These are phyloP conservation scores for Grallaria varia DNA, from an alignment of 2,113 vertebrate genomes.

Conservation along the genomic window DNA sequence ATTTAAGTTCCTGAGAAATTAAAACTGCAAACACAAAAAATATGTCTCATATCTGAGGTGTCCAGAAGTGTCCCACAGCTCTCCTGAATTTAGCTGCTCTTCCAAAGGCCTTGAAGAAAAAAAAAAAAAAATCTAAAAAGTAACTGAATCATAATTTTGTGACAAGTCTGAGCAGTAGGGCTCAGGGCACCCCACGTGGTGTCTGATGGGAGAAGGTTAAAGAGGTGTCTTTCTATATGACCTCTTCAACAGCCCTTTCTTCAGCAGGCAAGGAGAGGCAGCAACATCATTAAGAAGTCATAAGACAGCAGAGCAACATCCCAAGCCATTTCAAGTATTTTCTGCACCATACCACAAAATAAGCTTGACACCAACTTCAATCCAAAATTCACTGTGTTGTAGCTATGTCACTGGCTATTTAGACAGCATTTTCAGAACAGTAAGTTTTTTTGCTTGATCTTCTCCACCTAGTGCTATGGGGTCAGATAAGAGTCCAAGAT, in stretches of 20 bases:
- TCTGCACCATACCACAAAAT: neutral
- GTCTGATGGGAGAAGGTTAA: neutral
- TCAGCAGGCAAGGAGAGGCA: neutral
- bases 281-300: accelerated
- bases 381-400: neutral
- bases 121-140: neutral
- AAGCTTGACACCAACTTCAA: neutral
- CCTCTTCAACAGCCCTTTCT: neutral
- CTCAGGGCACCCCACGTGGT: neutral
- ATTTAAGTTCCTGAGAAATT: neutral
- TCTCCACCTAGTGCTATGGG: neutral
- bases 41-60: neutral
- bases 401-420: neutral
- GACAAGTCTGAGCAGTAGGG: neutral
- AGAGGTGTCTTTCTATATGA: neutral
- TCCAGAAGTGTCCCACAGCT: neutral
- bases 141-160: neutral
- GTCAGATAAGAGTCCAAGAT: neutral
- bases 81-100: neutral
- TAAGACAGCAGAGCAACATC: neutral
- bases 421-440: neutral
- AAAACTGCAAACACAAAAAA: neutral
- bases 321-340: neutral
- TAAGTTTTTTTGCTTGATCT: neutral
- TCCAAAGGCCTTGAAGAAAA: neutral